Evolutionary conservation across 2,113 vertebrate species (phyloP).

Genomic region (Fregetta grallaria): DNA sequence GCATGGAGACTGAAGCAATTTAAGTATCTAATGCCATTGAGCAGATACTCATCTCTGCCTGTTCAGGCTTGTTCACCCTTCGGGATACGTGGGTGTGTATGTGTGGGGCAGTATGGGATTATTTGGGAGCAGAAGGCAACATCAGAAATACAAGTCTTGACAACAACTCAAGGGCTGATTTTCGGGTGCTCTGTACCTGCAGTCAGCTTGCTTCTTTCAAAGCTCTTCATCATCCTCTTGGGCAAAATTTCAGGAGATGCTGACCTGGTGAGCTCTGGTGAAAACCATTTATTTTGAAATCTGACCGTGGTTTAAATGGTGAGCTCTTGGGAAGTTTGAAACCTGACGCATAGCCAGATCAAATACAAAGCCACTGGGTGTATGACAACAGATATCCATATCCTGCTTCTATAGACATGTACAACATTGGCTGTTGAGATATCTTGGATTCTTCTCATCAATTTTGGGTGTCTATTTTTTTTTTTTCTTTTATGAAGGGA

Average conservation of each 20-base stretch:
- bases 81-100: accelerated
- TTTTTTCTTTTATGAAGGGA: background rate
- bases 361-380: background rate
- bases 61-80: constrained; percentile 20
- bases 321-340: background rate
- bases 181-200: background rate
- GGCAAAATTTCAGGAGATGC: background rate
- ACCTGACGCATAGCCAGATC: background rate
- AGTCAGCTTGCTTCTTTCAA: background rate
- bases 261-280: background rate
- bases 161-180: background rate
- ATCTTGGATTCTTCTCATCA: background rate
- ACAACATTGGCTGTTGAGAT: background rate
- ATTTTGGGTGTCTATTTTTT: background rate
- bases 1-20: background rate
- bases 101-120: background rate
- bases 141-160: background rate
- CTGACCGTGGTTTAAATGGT: background rate
- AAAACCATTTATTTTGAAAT: background rate
- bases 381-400: background rate
- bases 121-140: background rate
- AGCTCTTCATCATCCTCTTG: background rate
- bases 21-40: background rate
- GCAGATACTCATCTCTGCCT: constrained; percentile 41
- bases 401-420: background rate